Percentiles rank a stretch among this genome's conserved stretches.
Evolutionary conservation across 2,797 vertebrate species (phyloP).

Genomic region (Xiphophorus birchmanni): DNA sequence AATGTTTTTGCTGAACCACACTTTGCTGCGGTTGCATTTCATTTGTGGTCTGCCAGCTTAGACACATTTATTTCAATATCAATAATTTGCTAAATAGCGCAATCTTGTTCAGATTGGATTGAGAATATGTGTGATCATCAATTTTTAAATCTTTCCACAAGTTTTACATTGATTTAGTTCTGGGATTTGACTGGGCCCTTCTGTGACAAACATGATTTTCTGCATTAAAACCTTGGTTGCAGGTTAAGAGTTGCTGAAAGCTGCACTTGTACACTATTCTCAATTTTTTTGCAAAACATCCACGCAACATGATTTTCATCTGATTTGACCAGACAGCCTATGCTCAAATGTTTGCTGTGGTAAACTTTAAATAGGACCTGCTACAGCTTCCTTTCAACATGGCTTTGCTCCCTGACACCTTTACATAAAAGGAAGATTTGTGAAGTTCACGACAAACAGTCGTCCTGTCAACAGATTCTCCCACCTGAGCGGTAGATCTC

Average conservation of each 20-base stretch:
- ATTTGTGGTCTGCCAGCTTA: neutral
- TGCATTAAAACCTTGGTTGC: neutral
- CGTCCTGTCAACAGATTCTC: neutral
- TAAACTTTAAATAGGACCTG: neutral
- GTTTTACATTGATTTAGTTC: neutral
- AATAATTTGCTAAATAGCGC: neutral
- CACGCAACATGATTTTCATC: neutral
- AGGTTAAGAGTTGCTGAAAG: neutral
- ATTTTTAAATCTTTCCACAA: neutral
- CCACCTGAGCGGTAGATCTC: neutral
- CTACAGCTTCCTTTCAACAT: neutral
- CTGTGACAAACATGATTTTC: neutral
- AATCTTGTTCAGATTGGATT: neutral
- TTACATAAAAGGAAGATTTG: neutral
- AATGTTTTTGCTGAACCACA: neutral
- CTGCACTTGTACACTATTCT: neutral
- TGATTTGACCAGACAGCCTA: neutral
- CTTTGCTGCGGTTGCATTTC: neutral
- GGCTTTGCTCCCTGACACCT: neutral
- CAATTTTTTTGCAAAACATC: neutral
- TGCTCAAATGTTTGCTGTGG: neutral
- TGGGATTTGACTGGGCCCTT: neutral
- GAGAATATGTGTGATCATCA: neutral
- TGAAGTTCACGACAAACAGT: neutral
- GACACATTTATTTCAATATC: neutral